Conservation (phyloP, 2,797 vertebrate genomes). For the Esox lucius region DNA sequence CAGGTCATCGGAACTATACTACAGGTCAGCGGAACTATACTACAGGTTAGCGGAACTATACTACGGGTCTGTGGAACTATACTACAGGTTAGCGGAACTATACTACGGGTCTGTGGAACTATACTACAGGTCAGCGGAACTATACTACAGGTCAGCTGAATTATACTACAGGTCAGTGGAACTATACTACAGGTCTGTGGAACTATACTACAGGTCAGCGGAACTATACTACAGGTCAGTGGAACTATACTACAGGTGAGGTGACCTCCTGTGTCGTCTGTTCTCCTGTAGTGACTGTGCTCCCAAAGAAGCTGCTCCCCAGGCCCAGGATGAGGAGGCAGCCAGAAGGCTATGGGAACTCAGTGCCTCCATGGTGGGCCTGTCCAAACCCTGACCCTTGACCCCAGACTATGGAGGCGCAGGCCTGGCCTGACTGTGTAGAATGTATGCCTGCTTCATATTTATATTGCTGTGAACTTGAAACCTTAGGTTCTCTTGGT, state of each 20-base stretch:
- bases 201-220: not conserved
- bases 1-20: no score
- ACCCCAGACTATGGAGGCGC: not conserved
- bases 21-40: conserved; percentile 3
- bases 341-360: conserved; percentile 75
- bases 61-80: not conserved
- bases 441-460: not conserved
- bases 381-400: no score
- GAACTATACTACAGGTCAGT: conserved; percentile 1
- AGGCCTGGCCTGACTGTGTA: conserved; percentile 49
- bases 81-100: not conserved
- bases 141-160: no score
- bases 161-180: no score
- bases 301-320: conserved; percentile 59
- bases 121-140: no score
- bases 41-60: not conserved
- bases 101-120: no score
- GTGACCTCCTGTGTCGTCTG: not conserved
- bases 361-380: conserved; percentile 71
- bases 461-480: not conserved
- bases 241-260: not conserved
- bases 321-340: conserved; percentile 62
- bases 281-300: conserved; percentile 67
- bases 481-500: not conserved
- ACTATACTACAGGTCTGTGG: not conserved